phyloP scores from a whole-genome alignment of 2,888 invertebrate species.

The Drosophila mimetica region DNA sequence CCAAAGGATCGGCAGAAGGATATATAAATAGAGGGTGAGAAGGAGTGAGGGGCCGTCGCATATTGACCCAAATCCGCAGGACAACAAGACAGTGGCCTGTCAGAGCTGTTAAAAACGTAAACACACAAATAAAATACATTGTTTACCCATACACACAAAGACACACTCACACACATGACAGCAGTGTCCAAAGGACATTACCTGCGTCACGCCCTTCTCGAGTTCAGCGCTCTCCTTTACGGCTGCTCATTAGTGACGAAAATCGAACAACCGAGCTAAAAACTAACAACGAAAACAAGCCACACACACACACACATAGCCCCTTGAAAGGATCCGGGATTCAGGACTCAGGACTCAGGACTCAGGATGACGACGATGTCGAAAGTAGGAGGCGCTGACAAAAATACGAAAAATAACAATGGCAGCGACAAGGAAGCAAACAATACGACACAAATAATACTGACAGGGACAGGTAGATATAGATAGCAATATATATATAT shows the following conservation, averaged over 20 bases:
- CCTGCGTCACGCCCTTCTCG: slow-evolving; percentile 70
- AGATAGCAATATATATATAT: slow-evolving; percentile 6
- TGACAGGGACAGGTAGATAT: slow-evolving; percentile 28
- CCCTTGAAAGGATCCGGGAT: slow-evolving; percentile 64
- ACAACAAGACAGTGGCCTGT: slow-evolving; percentile 54
- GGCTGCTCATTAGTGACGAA: slow-evolving; percentile 74
- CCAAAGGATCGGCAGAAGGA: slow-evolving; percentile 10
- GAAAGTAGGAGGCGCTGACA: slow-evolving; percentile 46
- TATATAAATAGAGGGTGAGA: slow-evolving; percentile 6
- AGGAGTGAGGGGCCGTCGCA: slow-evolving; percentile 42
- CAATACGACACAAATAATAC: slow-evolving; percentile 75
- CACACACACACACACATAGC: slow-evolving; percentile 14
- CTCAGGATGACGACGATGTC: slow-evolving; percentile 48
- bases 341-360: slow-evolving; percentile 30
- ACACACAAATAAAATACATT: slow-evolving; percentile 75
- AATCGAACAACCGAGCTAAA: slow-evolving; percentile 61
- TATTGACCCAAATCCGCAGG: slow-evolving; percentile 73
- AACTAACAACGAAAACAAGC: slow-evolving; percentile 48
- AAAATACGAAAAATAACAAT: slow-evolving; percentile 61
- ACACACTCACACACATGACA: slow-evolving; percentile 15
- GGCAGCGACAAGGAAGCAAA: slow-evolving; percentile 69
- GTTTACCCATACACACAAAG: slow-evolving; percentile 49
- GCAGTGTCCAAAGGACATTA: slow-evolving; percentile 26
- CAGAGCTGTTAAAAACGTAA: slow-evolving; percentile 78
- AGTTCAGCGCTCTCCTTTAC: slow-evolving; percentile 67